A percentile compares a stretch with the other conserved stretches of the same genome.
Evolutionary conservation across 2,797 vertebrate species (phyloP).

Genomic region (Rhabdomys pumilio): DNA sequence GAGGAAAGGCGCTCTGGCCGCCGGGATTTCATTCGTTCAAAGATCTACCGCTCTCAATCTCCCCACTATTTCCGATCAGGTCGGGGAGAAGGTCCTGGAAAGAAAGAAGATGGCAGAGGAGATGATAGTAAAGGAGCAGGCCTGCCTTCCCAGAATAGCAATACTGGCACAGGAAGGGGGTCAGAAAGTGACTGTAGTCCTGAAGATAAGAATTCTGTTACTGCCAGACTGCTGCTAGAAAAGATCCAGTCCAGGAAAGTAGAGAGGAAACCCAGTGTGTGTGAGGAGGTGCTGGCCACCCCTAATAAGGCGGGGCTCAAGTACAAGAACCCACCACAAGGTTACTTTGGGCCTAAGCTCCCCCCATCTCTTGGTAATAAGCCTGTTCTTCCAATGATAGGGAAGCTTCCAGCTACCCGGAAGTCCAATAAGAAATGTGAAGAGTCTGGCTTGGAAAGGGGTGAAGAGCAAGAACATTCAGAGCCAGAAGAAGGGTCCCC

Average conservation of each 20-base stretch:
- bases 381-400: constrained; percentile 96
- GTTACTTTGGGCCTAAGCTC: constrained; percentile 98
- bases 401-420: constrained; percentile 95
- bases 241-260: constrained; percentile 96
- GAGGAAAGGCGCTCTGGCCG: constrained; percentile 89
- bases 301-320: constrained; percentile 94
- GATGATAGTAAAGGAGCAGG: constrained; percentile 89
- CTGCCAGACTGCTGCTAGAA: constrained; percentile 96
- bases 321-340: constrained; percentile 98
- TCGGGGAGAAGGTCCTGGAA: constrained; percentile 85
- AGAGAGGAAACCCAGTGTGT: constrained; percentile 88
- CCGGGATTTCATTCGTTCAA: constrained; percentile 96
- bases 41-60: constrained; percentile 97
- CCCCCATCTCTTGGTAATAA: constrained; percentile 96
- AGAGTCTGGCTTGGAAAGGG: constrained; percentile 91
- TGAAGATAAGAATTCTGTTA: constrained; percentile 95
- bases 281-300: constrained; percentile 89
- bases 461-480: constrained; percentile 87
- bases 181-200: constrained; percentile 89
- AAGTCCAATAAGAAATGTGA: constrained; percentile 93
- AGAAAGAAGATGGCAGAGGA: constrained; percentile 88
- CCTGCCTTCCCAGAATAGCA: constrained; percentile 85
- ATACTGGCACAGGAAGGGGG: constrained; percentile 84
- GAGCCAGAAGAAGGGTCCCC: constrained; percentile 88
- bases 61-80: constrained; percentile 92